A percentile compares a stretch with the other conserved stretches of the same genome.
Evolutionary conservation across 2,888 invertebrate genomes (phyloP).

Genomic region (Stratiomys singularior): DNA sequence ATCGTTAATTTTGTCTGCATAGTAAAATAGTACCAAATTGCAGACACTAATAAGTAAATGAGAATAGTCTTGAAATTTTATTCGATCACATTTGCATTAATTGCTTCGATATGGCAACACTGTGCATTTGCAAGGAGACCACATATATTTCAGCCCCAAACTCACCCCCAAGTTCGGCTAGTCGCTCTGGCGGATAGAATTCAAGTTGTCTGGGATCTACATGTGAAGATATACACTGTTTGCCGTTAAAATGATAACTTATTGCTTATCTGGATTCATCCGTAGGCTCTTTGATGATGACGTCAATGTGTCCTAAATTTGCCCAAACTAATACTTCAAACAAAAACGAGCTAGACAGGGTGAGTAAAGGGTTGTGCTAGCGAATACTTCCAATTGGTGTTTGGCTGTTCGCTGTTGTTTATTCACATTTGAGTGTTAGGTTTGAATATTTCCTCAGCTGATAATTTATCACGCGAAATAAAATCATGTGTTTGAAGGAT

Average conservation of each 20-base stretch:
- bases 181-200: background rate
- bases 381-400: too few relatives aligned
- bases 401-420: too few relatives aligned
- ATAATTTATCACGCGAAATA: too few relatives aligned
- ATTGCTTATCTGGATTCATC: background rate
- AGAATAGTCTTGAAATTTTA: background rate
- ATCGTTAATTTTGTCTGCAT: too few relatives aligned
- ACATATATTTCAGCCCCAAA: background rate
- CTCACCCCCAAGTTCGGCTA: too few relatives aligned
- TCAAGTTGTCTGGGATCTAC: background rate
- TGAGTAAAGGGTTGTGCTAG: background rate
- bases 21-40: too few relatives aligned
- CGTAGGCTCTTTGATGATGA: background rate
- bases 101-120: background rate
- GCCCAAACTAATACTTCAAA: background rate
- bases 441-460: too few relatives aligned
- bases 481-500: too few relatives aligned
- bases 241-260: conserved; percentile 14
- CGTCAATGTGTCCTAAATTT: conserved; percentile 7
- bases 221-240: background rate
- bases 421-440: too few relatives aligned
- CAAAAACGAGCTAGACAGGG: background rate
- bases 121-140: background rate
- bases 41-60: too few relatives aligned
- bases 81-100: background rate